Base-by-base conservation (phyloP, 2,113 vertebrate genomes). In the Psettodes erumei region DNA sequence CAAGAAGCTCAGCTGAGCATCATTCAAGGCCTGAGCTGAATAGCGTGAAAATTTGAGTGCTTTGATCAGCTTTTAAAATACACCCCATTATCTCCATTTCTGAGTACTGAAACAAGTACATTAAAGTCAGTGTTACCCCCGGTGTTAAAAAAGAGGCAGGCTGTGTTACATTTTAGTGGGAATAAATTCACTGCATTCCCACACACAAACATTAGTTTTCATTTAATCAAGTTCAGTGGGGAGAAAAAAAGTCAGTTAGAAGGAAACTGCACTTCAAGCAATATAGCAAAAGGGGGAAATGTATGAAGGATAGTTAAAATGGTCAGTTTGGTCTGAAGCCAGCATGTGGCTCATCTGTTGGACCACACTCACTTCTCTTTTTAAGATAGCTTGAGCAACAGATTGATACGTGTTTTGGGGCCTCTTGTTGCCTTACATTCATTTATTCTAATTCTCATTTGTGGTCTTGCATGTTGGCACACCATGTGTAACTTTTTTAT, bases 321-420 rank as follows among this genome's bases (percentile, higher is more conserved):
- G 13, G 1, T 30, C 32, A n/a, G 72, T 68, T 67, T 62, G 42
- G 62, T 16, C 9, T 67, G 55, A 71, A 78, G 16, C 23, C 56
- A 72, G 45, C 60, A 60, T 64, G 76, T 63, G 69, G 21, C 56
- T 75, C 66, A 38, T 69, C 28, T 68, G 51, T 45, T 73, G 5
- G 30, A 40, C 28, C 19, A 27, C 51, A 48, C 16, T 16, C 38
- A 18, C 6, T 35, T 15, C 8, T 19, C 47, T 43, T 30, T 75
- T 69, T 27, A 45, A 10, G 59, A 63, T 37, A 25, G 18, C 33
- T 50, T 32, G 37, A 47, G 73, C 47, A 55, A 48, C 40, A 16
- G 35, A 56, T 10, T 23, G 4, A 25, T 33, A 6, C 30, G 38
- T 12, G 10, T 47, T 74, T 53, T 23, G 10, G 51, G 10, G 16